Conservation (phyloP, 2,888 invertebrate genomes). For the Dorcus parallelipipedus region DNA sequence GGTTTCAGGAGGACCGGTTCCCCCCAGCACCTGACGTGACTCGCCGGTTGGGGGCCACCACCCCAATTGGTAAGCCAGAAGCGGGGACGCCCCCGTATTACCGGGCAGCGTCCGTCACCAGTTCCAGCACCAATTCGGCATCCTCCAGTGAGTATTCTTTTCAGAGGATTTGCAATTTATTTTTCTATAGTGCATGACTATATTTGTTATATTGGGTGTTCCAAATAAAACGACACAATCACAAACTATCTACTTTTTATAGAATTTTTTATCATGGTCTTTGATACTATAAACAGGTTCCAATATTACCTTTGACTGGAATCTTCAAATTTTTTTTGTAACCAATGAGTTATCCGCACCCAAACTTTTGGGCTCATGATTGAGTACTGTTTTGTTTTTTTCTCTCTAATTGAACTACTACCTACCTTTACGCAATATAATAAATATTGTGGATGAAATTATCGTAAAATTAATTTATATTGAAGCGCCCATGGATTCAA, state of each 20-base stretch:
- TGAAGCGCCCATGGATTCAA: too few relatives aligned
- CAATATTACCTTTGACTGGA: too few relatives aligned
- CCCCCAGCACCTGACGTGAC: constrained; percentile 62
- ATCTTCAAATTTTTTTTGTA: not conserved
- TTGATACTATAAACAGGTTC: not conserved
- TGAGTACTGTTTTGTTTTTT: too few relatives aligned
- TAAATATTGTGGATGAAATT: too few relatives aligned
- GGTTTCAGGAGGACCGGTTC: constrained; percentile 30
- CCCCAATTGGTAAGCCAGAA: constrained; percentile 43
- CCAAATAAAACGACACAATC: too few relatives aligned
- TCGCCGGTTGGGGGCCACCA: constrained; percentile 41
- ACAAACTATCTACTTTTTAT: not conserved
- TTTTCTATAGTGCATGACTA: not conserved
- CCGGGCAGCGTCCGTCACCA: constrained; percentile 56
- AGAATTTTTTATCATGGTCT: not conserved
- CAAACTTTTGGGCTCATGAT: too few relatives aligned
- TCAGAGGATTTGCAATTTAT: too few relatives aligned
- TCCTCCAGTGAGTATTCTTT: constrained; percentile 55
- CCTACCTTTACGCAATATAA: too few relatives aligned
- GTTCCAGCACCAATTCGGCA: constrained; percentile 59
- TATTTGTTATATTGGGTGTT: not conserved
- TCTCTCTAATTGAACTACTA: too few relatives aligned
- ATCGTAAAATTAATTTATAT: too few relatives aligned
- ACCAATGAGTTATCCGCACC: not conserved
- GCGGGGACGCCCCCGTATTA: constrained; percentile 48